Evolutionary conservation across 2,888 invertebrate species (phyloP).

Genomic region (Ormyrus rosae): DNA sequence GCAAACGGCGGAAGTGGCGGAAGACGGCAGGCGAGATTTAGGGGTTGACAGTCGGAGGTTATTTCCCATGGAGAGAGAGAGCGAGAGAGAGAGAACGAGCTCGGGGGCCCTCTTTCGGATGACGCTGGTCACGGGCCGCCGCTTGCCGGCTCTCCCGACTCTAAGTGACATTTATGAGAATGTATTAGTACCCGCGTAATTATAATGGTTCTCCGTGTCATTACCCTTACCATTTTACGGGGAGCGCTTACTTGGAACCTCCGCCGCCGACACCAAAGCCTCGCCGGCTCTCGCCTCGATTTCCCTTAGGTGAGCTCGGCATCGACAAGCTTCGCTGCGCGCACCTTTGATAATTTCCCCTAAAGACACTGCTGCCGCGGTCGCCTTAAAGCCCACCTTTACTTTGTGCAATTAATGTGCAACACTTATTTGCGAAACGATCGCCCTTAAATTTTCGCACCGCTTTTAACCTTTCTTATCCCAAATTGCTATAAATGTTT

Average conservation of each 20-base stretch:
- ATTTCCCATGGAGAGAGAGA: conserved; percentile 50
- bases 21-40: conserved; percentile 58
- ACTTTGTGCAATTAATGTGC: no score
- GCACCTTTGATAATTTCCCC: no score
- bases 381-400: no score
- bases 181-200: conserved; percentile 63
- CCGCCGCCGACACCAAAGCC: neutral
- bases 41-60: conserved; percentile 57
- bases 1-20: conserved; percentile 43
- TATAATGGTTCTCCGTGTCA: conserved; percentile 61
- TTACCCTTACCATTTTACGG: conserved; percentile 57
- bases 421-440: no score
- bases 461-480: no score
- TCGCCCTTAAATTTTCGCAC: no score
- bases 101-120: conserved; percentile 38
- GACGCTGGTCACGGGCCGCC: conserved; percentile 49
- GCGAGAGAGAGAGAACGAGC: conserved; percentile 26
- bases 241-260: neutral
- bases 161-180: conserved; percentile 66
- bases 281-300: conserved; percentile 19
- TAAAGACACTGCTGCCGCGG: no score
- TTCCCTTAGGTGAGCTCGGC: neutral
- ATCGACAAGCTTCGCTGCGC: no score
- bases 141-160: conserved; percentile 43
- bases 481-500: no score